Conservation (phyloP, 2,113 vertebrate genomes). For the Melanerpes aurifrons region DNA sequence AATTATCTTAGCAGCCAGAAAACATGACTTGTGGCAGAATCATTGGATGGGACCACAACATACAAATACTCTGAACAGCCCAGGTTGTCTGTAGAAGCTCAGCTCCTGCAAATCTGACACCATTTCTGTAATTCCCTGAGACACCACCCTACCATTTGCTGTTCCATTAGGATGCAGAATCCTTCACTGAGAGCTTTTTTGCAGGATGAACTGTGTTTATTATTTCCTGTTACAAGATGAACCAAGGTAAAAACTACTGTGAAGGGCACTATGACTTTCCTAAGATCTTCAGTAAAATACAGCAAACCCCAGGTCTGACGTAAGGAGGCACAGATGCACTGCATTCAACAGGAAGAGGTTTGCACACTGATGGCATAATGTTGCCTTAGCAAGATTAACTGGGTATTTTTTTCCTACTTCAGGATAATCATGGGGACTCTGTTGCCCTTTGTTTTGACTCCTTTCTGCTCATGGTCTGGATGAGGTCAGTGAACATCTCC, state of each 20-base stretch:
- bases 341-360: not conserved
- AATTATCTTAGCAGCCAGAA: not conserved
- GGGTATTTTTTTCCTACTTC: not conserved
- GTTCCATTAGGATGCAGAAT: not conserved
- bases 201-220: not conserved
- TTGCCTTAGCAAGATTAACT: not conserved
- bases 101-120: not conserved
- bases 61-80: rapidly evolving
- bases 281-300: not conserved
- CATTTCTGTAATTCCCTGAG: not conserved
- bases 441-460: not conserved
- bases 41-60: not conserved
- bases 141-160: not conserved
- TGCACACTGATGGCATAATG: not conserved
- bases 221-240: not conserved
- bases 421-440: not conserved
- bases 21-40: not conserved
- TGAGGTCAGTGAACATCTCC: not conserved
- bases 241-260: not conserved
- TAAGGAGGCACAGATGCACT: not conserved
- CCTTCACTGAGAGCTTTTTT: not conserved
- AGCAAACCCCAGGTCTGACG: not conserved
- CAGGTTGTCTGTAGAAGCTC: not conserved
- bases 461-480: not conserved
- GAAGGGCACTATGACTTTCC: not conserved